Evolutionary conservation across 2,797 vertebrate genomes (phyloP).

Genomic region (Stomatorhinus walkeri): DNA sequence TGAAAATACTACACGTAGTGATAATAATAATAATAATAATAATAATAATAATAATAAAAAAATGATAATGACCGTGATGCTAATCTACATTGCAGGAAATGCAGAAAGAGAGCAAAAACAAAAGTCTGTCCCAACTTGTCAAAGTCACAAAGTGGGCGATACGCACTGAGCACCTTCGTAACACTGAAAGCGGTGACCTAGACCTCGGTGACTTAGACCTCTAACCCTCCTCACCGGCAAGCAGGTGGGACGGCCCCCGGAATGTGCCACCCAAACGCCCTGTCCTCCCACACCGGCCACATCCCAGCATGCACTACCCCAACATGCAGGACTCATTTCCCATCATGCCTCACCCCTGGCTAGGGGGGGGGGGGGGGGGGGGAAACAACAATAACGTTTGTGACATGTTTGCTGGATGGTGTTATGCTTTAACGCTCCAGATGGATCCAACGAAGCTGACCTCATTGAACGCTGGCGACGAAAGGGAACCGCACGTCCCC

Average conservation of each 20-base stretch:
- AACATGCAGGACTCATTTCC: background rate
- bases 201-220: background rate
- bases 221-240: background rate
- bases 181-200: background rate
- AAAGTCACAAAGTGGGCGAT: background rate
- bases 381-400: background rate
- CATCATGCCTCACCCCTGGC: background rate
- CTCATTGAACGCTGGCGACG: background rate
- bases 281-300: background rate
- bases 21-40: slow-evolving; percentile 15
- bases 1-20: slow-evolving; percentile 10
- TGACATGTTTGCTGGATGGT: too few relatives aligned
- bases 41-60: slow-evolving; percentile 18
- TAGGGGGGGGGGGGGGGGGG: too few relatives aligned
- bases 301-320: background rate
- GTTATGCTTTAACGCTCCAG: background rate
- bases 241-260: background rate
- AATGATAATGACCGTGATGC: slow-evolving; percentile 7
- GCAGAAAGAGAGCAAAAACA: background rate
- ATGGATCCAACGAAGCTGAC: background rate
- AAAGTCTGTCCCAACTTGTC: background rate
- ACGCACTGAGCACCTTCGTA: background rate
- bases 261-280: background rate
- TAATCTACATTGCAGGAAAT: slow-evolving; percentile 2
- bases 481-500: background rate